Evolutionary conservation across 2,888 invertebrate species (phyloP).

Genomic region (Clepsis dumicolana): DNA sequence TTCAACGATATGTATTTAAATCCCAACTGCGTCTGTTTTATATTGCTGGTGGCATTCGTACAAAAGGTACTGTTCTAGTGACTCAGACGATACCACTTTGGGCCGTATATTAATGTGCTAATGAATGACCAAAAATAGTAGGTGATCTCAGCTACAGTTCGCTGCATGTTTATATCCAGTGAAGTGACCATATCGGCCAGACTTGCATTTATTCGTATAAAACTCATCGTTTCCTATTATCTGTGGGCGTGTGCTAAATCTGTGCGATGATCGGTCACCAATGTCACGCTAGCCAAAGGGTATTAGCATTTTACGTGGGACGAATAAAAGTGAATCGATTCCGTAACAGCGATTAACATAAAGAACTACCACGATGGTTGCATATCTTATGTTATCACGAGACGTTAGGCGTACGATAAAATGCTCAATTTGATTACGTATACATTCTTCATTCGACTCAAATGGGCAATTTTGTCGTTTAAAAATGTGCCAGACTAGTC

Average conservation of each 20-base stretch:
- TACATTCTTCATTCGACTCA: conserved; percentile 9
- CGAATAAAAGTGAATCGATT: conserved; percentile 57
- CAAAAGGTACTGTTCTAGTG: conserved; percentile 53
- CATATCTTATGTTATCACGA: conserved; percentile 52
- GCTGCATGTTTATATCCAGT: conserved; percentile 52
- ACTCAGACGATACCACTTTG: conserved; percentile 59
- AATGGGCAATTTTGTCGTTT: conserved; percentile 8
- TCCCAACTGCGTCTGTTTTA: conserved; percentile 57
- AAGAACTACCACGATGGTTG: conserved; percentile 46
- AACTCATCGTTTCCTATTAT: conserved; percentile 51
- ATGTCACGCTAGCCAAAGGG: conserved; percentile 46
- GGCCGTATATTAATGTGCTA: conserved; percentile 57
- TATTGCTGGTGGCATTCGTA: conserved; percentile 43
- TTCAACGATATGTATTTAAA: conserved; percentile 45
- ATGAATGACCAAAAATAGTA: conserved; percentile 68
- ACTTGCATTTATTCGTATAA: conserved; percentile 49
- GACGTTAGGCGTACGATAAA: conserved; percentile 48
- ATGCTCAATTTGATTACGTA: conserved; percentile 33
- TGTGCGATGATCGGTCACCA: conserved; percentile 54
- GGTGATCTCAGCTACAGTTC: conserved; percentile 62
- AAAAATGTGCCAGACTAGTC: conserved; percentile 2
- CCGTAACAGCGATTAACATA: conserved; percentile 53
- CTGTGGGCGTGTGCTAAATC: conserved; percentile 61
- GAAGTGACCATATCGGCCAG: conserved; percentile 52
- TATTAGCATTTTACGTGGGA: conserved; percentile 48